Evolutionary conservation across 2,888 invertebrate genomes (phyloP), one percentile per base, ranked within the genome.

Genomic region (Xestia xanthographa): DNA sequence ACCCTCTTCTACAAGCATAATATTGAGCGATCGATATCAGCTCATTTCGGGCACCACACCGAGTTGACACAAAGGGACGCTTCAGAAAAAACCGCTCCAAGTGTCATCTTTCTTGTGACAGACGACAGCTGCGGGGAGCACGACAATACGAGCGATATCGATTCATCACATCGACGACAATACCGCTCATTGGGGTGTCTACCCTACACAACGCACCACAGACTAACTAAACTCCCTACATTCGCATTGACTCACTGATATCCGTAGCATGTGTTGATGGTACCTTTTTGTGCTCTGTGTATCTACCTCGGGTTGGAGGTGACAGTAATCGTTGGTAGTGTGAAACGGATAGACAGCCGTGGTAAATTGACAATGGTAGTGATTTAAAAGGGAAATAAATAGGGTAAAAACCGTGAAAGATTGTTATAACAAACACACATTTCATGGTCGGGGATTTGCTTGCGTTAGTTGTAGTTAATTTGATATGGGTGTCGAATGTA

Each of bases 11-110:
- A 88, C 83, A 90, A 91, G 92, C 91, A 92, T 92, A 94, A 94
- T 95, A 94, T 94, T 94, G 93, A 93, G 93, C 94, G 96, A 96
- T 96, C 95, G 95, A 95, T 96, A 96, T 96, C 95, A 91, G 90
- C 94, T 95, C 95, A 95, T 95, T 95, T 94, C 91, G 90, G 92
- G 92, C 92, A 90, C 92, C 94, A 92, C 92, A 92, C 93, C 91
- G 94, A 85, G 93, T 89, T 90, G 90, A 87, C 90, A 95, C 95
- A 96, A 95, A 92, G 91, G 91, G 90, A 91, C 90, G 91, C 92
- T 94, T 94, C 94, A 93, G 93, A 95, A 95, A 95, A 95, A 93
- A 90, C 92, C 92, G 90, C 86, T 84, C 93, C 90, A 92, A 94
- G 95, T 95, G 95, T 95, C 95, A 95, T 95, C 95, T 93, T 92